phyloP scores from a whole-genome alignment of 2,888 invertebrate genomes.

The Pterobdella sp. region DNA sequence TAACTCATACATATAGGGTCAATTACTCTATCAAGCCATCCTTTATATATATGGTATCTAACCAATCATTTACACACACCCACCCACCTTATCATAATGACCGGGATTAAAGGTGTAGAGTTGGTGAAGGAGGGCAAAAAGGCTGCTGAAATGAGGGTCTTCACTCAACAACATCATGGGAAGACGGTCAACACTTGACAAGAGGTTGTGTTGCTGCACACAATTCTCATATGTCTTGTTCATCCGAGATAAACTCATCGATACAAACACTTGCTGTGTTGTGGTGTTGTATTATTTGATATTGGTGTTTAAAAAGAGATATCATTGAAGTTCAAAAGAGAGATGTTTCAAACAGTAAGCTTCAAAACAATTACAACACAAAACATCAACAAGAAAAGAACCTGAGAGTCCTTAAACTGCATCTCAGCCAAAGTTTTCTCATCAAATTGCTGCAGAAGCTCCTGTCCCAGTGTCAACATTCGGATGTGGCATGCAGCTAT shows the following conservation, averaged over 20 bases:
- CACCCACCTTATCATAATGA: slow-evolving; percentile 40
- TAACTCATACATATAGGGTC: no score
- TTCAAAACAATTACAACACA: slow-evolving; percentile 6
- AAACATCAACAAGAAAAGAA: slow-evolving; percentile 42
- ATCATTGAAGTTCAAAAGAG: background rate
- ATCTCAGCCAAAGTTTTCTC: slow-evolving; percentile 81
- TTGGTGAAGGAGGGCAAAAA: slow-evolving; percentile 81
- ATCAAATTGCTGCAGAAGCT: slow-evolving; percentile 81
- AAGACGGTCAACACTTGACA: slow-evolving; percentile 58
- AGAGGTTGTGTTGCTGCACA: slow-evolving; percentile 8
- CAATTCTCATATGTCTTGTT: background rate
- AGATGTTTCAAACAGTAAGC: background rate
- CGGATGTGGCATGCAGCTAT: slow-evolving; percentile 65
- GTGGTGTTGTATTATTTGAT: background rate
- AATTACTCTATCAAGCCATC: no score
- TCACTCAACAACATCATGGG: slow-evolving; percentile 76
- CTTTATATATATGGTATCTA: no score
- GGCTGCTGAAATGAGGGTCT: slow-evolving; percentile 79
- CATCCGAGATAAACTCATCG: slow-evolving; percentile 4
- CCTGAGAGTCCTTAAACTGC: slow-evolving; percentile 87
- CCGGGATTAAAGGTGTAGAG: slow-evolving; percentile 76
- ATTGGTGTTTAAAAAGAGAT: background rate
- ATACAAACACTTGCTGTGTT: slow-evolving; percentile 8
- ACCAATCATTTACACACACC: background rate
- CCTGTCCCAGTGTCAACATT: slow-evolving; percentile 82